Conservation (phyloP, 1,140 invertebrate species). For the Araneus ventricosus region DNA sequence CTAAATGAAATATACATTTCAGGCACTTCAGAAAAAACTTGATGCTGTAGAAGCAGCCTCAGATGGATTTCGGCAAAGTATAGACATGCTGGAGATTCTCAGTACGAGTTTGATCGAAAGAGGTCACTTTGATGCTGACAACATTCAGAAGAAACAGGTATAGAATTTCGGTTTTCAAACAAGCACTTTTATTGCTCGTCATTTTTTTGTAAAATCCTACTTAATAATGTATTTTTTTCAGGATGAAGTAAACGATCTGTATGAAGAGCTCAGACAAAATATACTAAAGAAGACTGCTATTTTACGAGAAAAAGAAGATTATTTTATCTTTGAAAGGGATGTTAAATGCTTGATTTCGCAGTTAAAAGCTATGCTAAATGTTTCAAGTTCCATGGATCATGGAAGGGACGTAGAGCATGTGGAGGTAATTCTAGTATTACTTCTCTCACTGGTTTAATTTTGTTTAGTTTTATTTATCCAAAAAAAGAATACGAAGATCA, state of each 20-base stretch:
- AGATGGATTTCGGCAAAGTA: conserved; percentile 84
- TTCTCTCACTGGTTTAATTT: too few species aligned
- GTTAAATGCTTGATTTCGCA: conserved; percentile 92
- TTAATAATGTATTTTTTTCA: conserved; percentile 83
- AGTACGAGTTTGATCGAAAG: conserved; percentile 90
- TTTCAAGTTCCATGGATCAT: conserved; percentile 94
- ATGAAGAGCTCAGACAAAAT: conserved; percentile 86
- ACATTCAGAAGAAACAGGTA: conserved; percentile 91
- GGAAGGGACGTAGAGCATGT: conserved; percentile 96
- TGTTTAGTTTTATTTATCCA: too few species aligned
- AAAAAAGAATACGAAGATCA: too few species aligned
- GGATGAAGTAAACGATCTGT: conserved; percentile 87
- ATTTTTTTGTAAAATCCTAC: neutral
- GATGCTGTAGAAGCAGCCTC: conserved; percentile 90
- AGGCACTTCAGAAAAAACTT: conserved; percentile 86
- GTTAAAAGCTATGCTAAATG: conserved; percentile 90
- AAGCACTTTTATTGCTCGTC: neutral
- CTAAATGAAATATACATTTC: conserved; percentile 57
- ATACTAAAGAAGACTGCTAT: conserved; percentile 85
- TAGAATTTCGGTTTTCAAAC: neutral
- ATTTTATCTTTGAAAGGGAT: conserved; percentile 89
- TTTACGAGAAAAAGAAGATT: conserved; percentile 80
- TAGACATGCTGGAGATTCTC: conserved; percentile 85
- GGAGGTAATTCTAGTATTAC: conserved; percentile 82
- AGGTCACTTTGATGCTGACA: conserved; percentile 98